Conservation (phyloP, 2,797 vertebrate species). For the Gambelia wislizenii region DNA sequence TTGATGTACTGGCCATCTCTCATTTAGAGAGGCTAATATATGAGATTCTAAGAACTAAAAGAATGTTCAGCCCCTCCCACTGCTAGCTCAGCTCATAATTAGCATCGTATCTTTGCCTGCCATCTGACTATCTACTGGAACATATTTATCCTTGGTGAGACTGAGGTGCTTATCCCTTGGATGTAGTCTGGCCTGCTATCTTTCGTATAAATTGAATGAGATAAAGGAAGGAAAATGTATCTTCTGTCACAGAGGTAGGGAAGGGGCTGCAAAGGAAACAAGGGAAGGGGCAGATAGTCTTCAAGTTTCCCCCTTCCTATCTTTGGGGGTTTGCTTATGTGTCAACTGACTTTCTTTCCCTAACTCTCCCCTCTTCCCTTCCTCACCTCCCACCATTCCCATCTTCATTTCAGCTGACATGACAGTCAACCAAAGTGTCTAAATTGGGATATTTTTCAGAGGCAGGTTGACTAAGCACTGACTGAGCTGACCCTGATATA, state of each 20-base stretch:
- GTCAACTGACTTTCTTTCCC: neutral
- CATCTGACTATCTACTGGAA: neutral
- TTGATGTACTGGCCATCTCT: neutral
- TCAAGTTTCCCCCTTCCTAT: neutral
- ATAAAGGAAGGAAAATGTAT: neutral
- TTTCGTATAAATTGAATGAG: neutral
- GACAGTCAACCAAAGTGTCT: slow-evolving; percentile 55
- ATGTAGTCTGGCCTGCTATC: neutral
- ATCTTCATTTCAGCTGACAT: slow-evolving; percentile 53
- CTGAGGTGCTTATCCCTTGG: neutral
- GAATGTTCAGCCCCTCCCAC: neutral
- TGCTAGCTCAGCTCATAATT: slow-evolving; percentile 6
- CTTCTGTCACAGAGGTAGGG: neutral
- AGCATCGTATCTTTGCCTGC: neutral
- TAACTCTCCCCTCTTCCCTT: neutral
- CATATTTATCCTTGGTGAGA: neutral
- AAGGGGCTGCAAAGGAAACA: neutral
- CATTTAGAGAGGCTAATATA: neutral
- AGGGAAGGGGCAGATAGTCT: neutral
- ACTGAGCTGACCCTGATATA: slow-evolving; percentile 76
- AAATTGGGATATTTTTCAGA: slow-evolving; percentile 69
- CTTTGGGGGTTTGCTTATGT: neutral
- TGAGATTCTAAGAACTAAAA: neutral
- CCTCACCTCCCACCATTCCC: neutral
- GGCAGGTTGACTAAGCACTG: slow-evolving; percentile 65